Base-by-base conservation (phyloP, 92 coral and sea anemone genomes). In the Palythoa grandis region DNA sequence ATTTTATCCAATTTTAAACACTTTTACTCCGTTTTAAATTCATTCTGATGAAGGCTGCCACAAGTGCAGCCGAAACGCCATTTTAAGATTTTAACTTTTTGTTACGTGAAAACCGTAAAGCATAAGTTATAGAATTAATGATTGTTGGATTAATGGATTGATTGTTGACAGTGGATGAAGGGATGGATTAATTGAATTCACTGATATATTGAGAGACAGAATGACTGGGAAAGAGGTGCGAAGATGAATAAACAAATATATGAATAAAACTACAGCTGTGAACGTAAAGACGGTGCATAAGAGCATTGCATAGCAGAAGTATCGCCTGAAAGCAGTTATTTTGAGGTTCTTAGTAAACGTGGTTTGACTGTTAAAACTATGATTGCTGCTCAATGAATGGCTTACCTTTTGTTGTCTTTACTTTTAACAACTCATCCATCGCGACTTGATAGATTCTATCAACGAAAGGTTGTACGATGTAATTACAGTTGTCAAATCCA, bases 391-490 rank as follows among this genome's bases (percentile, higher is more conserved):
- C 50, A 72, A 40, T 39, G 29, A 82, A 19, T 74, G 3, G 38
- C 91, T 56, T 25, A 89, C 91, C 91, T 53, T 52, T 4, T 37
- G 48, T 17, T 4, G 43, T n/a, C 54, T 43, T 13, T 52, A 84
- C 92, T 58, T 61, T 19, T 58, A 40, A 48, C 15, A 91, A 73
- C 35, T 89, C 93, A 19, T 37, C 29, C 74, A 76, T 80, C 23
- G 88, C 93, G 29, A 7, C 86, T 22, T 48, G 72, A 82, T 85
- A 75, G 50, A 94, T 58, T 78, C 86, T 84, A 50, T 38, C 82
- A 52, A 92, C 68, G 65, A 89, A 94, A 1, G 98, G 95, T 50
- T 39, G 82, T 83, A 92, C 78, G n/a, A 90, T 24, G 15, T 25
- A 8, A 35, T 57, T 65, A 22, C 69, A 58, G 60, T 74, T 47